Conservation (phyloP, 2,113 vertebrate genomes). For the Ia io region DNA sequence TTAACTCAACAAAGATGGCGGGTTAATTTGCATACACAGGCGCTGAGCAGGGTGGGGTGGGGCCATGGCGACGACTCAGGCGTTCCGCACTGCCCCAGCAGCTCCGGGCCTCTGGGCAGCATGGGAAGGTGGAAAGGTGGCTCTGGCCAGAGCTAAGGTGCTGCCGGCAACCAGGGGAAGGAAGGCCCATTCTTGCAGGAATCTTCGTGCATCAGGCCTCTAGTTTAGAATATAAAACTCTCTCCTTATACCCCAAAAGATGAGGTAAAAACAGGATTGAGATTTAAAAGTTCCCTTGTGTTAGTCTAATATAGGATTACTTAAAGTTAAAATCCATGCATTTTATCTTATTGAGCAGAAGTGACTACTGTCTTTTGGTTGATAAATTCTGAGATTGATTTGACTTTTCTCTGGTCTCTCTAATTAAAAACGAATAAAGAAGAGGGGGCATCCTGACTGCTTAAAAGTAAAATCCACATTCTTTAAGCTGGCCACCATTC, state of each 20-base stretch:
- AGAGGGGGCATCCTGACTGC: background rate
- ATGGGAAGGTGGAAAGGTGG: too few relatives aligned
- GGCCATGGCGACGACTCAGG: too few relatives aligned
- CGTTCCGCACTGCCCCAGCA: too few relatives aligned
- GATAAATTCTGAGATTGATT: background rate
- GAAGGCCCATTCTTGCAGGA: too few relatives aligned
- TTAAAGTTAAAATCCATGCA: background rate
- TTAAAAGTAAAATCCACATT: background rate
- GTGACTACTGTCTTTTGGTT: background rate
- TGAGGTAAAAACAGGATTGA: background rate
- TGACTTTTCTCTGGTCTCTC: background rate
- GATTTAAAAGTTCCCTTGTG: background rate
- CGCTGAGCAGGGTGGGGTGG: too few relatives aligned
- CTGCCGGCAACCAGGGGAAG: too few relatives aligned
- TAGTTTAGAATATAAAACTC: background rate
- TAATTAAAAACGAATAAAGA: conserved; percentile 21
- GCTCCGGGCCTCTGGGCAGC: too few relatives aligned
- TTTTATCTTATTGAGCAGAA: background rate
- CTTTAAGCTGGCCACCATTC: background rate
- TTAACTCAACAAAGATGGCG: too few relatives aligned
- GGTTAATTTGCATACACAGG: too few relatives aligned
- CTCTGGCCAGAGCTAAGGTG: too few relatives aligned
- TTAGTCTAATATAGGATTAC: background rate
- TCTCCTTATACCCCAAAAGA: background rate
- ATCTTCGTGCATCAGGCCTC: too few relatives aligned